A percentile compares a stretch with the other conserved stretches of the same genome.
These are phyloP conservation scores for Gymnocypris eckloni DNA, from an alignment of 2,797 vertebrate species.

Conservation along the genomic window DNA sequence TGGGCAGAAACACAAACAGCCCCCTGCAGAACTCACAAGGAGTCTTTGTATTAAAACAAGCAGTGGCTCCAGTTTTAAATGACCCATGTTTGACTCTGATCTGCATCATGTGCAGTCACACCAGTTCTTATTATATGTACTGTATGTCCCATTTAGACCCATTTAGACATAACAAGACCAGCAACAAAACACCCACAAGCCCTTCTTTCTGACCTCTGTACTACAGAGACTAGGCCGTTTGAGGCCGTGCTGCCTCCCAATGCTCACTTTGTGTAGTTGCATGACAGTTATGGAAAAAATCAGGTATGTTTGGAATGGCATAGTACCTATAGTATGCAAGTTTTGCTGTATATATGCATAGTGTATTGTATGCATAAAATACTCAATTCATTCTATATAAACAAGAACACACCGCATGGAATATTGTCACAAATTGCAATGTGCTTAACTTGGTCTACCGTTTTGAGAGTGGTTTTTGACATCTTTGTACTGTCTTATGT, in stretches of 20 bases:
- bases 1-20: conserved; percentile 48
- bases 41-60: conserved; percentile 35
- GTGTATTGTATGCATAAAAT: not conserved
- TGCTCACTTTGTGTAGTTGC: not conserved
- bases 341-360: not conserved
- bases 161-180: conserved; percentile 2
- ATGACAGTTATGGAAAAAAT: not conserved
- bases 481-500: not conserved
- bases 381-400: not conserved
- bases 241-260: conserved; percentile 27
- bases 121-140: not conserved
- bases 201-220: conserved; percentile 4
- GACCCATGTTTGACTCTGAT: conserved; percentile 6
- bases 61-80: conserved; percentile 26
- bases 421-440: not conserved
- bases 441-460: not conserved
- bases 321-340: not conserved
- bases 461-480: not conserved
- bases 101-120: conserved; percentile 24
- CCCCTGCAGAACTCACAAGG: conserved; percentile 34
- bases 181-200: not conserved
- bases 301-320: not conserved
- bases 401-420: not conserved
- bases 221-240: not conserved
- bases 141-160: not conserved